Percentiles rank a stretch among this genome's conserved stretches.
Evolutionary conservation across 2,888 invertebrate species (phyloP).

Genomic region (Drosophila austrosaltans): DNA sequence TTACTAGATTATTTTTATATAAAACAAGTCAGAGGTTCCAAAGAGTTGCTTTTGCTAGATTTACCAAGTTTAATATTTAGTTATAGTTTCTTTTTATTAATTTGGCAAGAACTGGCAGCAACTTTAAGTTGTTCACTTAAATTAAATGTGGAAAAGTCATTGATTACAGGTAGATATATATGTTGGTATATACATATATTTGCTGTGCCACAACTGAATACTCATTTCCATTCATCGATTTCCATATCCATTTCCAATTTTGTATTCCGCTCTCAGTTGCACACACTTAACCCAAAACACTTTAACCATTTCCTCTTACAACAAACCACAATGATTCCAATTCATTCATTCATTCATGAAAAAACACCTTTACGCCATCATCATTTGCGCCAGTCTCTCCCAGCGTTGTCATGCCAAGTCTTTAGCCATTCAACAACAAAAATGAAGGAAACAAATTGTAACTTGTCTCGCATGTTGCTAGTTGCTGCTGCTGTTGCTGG

Average conservation of each 20-base stretch:
- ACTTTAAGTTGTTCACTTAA: too few species aligned
- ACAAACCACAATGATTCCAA: slow-evolving; percentile 9
- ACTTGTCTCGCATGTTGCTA: slow-evolving; percentile 44
- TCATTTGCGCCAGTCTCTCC: slow-evolving; percentile 16
- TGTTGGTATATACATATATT: neutral
- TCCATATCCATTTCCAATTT: slow-evolving; percentile 1
- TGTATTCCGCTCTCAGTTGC: neutral
- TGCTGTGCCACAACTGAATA: neutral
- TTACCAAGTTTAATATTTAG: too few species aligned
- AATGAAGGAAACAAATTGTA: slow-evolving; percentile 26
- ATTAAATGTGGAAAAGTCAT: neutral
- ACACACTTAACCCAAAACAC: slow-evolving; percentile 22
- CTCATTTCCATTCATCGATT: slow-evolving; percentile 12
- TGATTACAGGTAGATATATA: neutral
- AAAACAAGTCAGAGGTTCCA: too few species aligned
- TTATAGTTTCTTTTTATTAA: too few species aligned
- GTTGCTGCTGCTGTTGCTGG: slow-evolving; percentile 37
- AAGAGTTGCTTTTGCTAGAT: too few species aligned
- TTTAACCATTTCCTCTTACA: slow-evolving; percentile 14
- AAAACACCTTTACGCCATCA: slow-evolving; percentile 37
- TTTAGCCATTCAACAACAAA: slow-evolving; percentile 47
- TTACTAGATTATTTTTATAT: too few species aligned
- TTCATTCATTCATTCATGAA: slow-evolving; percentile 37
- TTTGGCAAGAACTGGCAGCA: too few species aligned
- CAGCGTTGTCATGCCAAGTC: slow-evolving; percentile 24